Base-by-base conservation (phyloP, 2,113 vertebrate genomes). In the Hippocampus mohnikei region DNA sequence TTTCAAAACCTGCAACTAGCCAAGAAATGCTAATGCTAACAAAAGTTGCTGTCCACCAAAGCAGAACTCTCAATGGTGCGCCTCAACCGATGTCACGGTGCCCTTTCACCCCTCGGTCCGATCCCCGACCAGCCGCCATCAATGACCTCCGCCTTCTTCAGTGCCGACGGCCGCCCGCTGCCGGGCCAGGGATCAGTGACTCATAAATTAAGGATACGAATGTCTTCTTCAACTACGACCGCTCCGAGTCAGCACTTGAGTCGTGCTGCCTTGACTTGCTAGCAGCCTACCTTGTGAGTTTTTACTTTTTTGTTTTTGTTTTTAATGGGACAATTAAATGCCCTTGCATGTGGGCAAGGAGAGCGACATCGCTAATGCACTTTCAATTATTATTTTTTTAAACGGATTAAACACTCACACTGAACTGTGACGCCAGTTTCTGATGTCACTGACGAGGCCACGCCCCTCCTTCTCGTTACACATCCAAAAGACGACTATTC, bases 91-190 rank as follows among this genome's bases (percentile, higher is more conserved):
- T 76, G 84, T 79, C 87, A 75, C 83, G 72, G 85, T 85, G 85
- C 81, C 84, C 21, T 84, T 81, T 72, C 37, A 76, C 3, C 55
- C 75, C 80, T 81, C 74, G 66, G 72, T 74, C 83, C 83, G 79
- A 79, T 78, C 66, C 1, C 66, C 74, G 70, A 83, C 78, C 83
- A 78, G 74, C 66, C 23, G 23, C 23, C 55, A 58, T 58, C 55
- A 58, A 15, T 73, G 50, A 72, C 61, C 23, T 4, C 33, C 73
- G 21, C 10, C 61, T 15, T 78, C 76, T 73, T 84, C 82, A 86
- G 85, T 86, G 85, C 85, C 87, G 77, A 85, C 85, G 72, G 67
- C 55, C 21, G 69, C 80, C 79, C 60, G 71, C 65, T 66, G 79
- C 82, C 69, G 81, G 71, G 76, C 80, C 83, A 18, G 74, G 74